These are phyloP conservation scores for Diglossa brunneiventris DNA, from an alignment of 2,113 vertebrate genomes.

Conservation along the genomic window DNA sequence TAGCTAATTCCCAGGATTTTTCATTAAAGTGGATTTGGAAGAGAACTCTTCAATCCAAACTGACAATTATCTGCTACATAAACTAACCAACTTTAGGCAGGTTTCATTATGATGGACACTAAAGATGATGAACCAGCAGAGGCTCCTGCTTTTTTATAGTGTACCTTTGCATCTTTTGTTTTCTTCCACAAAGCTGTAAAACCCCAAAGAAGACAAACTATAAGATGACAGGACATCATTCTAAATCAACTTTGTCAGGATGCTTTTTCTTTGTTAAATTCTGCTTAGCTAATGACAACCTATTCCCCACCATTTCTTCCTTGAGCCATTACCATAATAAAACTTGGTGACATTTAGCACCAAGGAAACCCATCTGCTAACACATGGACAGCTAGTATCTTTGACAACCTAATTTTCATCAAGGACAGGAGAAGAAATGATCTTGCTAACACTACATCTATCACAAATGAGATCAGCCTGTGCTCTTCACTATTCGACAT, in stretches of 20 bases:
- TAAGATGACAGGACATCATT: neutral
- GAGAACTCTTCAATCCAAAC: neutral
- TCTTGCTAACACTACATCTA: conserved; percentile 4
- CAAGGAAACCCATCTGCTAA: conserved; percentile 39
- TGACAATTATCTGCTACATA: neutral
- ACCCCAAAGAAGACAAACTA: neutral
- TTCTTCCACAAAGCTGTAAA: neutral
- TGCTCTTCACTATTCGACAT: conserved; percentile 2
- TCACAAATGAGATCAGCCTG: conserved; percentile 25
- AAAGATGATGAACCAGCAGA: neutral
- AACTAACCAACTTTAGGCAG: neutral
- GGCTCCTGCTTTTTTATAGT: neutral
- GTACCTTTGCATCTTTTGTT: neutral
- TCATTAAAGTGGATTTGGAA: neutral
- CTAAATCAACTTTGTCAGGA: neutral
- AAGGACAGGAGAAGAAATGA: conserved; percentile 32
- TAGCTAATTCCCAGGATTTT: neutral
- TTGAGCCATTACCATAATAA: conserved; percentile 16
- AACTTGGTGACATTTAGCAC: conserved; percentile 26
- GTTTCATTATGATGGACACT: neutral
- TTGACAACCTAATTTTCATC: conserved; percentile 53
- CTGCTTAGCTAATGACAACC: conserved; percentile 15
- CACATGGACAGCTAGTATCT: neutral
- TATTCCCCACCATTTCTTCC: neutral
- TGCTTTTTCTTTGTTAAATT: conserved; percentile 24